These are phyloP conservation scores for Epinephelus cyanopodus DNA, from an alignment of 2,113 vertebrate species.

Conservation along the genomic window DNA sequence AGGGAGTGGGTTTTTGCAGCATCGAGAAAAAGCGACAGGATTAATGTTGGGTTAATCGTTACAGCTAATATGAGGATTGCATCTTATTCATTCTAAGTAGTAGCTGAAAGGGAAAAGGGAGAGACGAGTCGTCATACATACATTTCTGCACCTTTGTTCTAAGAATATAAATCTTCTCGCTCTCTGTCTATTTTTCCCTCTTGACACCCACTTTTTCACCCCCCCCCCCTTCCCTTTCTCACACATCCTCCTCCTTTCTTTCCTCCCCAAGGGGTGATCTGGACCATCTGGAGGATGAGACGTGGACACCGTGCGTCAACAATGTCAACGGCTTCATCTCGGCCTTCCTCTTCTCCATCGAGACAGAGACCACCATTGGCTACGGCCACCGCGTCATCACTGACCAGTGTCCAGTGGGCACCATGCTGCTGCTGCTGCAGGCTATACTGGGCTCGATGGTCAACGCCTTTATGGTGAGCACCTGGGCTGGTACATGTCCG, in stretches of 20 bases:
- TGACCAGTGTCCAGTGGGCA: slow-evolving; percentile 95
- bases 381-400: slow-evolving; percentile 97
- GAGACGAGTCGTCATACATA: slow-evolving; percentile 10
- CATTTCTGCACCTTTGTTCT: slow-evolving; percentile 49
- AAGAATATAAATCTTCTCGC: slow-evolving; percentile 60
- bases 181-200: slow-evolving; percentile 49
- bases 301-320: slow-evolving; percentile 96
- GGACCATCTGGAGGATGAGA: slow-evolving; percentile 93
- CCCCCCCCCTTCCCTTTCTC: slow-evolving; percentile 16
- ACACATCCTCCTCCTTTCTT: slow-evolving; percentile 27
- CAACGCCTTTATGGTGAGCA: slow-evolving; percentile 97
- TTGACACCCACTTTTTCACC: slow-evolving; percentile 57
- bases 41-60: slow-evolving; percentile 17
- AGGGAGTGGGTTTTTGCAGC: slow-evolving; percentile 35
- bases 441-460: slow-evolving; percentile 98
- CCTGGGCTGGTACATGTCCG: slow-evolving; percentile 22
- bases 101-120: slow-evolving; percentile 15
- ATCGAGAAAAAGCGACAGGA: slow-evolving; percentile 26
- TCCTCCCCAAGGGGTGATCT: slow-evolving; percentile 88
- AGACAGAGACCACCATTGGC: slow-evolving; percentile 97
- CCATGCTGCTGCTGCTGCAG: slow-evolving; percentile 93
- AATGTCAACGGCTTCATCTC: slow-evolving; percentile 97
- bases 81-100: slow-evolving; percentile 14
- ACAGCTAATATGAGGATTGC: slow-evolving; percentile 7
- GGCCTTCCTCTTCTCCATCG: slow-evolving; percentile 97